Evolutionary conservation across 2,888 invertebrate species (phyloP).

Genomic region (Callosobruchus maculatus): DNA sequence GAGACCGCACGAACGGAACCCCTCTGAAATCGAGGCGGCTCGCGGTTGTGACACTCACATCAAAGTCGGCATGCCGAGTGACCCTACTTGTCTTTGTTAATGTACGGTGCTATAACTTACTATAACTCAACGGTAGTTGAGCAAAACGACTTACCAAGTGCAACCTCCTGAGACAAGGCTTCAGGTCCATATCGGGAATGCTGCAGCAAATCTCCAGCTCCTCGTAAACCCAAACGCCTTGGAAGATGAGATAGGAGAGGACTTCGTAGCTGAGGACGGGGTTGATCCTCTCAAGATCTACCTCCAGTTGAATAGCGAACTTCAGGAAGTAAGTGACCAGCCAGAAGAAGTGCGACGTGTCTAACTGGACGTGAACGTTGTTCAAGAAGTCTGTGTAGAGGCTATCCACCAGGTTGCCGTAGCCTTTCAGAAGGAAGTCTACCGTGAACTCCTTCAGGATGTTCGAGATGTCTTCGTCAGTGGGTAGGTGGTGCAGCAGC

Average conservation of each 20-base stretch:
- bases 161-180: conserved; percentile 63
- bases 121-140: too few species aligned
- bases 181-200: conserved; percentile 59
- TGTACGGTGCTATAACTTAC: too few species aligned
- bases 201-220: conserved; percentile 64
- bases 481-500: conserved; percentile 64
- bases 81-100: too few species aligned
- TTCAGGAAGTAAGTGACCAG: conserved; percentile 75
- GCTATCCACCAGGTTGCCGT: conserved; percentile 63
- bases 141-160: conserved; percentile 57
- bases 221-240: conserved; percentile 71
- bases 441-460: conserved; percentile 77
- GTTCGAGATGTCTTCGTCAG: conserved; percentile 71
- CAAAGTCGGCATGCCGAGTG: too few species aligned
- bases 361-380: conserved; percentile 51
- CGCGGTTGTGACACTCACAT: too few species aligned
- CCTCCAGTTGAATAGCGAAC: conserved; percentile 71
- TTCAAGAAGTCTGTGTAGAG: conserved; percentile 63
- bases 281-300: conserved; percentile 66
- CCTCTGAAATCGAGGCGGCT: too few species aligned
- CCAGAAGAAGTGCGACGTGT: conserved; percentile 81
- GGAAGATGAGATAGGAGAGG: conserved; percentile 68
- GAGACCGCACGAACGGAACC: too few species aligned
- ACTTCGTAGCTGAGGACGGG: conserved; percentile 67
- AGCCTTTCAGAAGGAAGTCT: conserved; percentile 73